Evolutionary conservation across 2,113 vertebrate genomes (phyloP), one percentile per base, ranked within the genome.

Genomic region (Osmerus eperlanus): DNA sequence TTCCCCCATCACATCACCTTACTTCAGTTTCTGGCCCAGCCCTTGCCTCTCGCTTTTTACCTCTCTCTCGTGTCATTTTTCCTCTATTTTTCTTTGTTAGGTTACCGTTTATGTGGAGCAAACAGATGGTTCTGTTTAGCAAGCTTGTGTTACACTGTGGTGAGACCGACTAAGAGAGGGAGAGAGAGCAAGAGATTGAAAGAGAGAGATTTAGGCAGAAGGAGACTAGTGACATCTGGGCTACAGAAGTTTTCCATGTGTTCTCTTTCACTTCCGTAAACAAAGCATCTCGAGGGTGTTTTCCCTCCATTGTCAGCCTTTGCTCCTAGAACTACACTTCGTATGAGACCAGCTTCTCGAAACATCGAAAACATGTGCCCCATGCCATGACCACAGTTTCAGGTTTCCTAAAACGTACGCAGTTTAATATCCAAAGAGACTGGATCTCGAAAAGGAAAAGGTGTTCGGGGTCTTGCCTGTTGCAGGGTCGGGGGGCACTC

Each of bases 41-140:
- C 19, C 21, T 72, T 23, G 29, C 23, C 55, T 59, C 63, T 63
- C 59, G 25, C 51, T 53, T 53, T 8, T n/a, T 19, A 28, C 15
- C 58, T 8, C 59, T 29, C 47, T 69, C 61, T 67, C 41, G 2
- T 12, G 41, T 47, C 58, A 54, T 67, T 53, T 70, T 65, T 25
- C 54, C 63, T 53, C 55, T 52, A 36, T 73, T n/a, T 13, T 47
- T 41, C 15, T 47, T 54, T 41, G 63, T 67, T 61, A n/a, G 55
- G 60, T 74, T 71, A 29, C 67, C 56, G n/a, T 74, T 64, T 67
- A 62, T 61, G 11, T 16, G 52, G 12, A 32, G 18, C 14, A 68
- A 65, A 68, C 66, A 77, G 69, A 64, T 70, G 71, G 72, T 78
- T 74, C 76, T 67, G 74, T 68, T 75, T 78, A 78, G 60, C n/a